These are phyloP conservation scores for Tenthredo amoena DNA, from an alignment of 2,888 invertebrate genomes.

Conservation along the genomic window DNA sequence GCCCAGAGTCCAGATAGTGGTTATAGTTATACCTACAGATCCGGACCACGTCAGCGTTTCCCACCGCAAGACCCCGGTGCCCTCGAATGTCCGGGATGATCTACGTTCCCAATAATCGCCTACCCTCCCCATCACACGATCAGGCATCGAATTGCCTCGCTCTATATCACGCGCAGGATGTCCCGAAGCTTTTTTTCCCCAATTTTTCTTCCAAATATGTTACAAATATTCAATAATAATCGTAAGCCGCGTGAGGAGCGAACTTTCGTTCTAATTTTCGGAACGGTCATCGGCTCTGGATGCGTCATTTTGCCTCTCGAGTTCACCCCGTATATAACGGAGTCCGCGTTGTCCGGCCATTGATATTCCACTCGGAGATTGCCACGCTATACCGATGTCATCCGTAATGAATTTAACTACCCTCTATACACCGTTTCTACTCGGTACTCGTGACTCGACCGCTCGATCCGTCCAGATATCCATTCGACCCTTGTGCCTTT, in stretches of 20 bases:
- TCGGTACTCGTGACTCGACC: conserved; percentile 34
- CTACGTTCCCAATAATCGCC: conserved; percentile 56
- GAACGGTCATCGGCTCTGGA: neutral
- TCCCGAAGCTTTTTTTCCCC: neutral
- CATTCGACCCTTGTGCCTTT: conserved; percentile 6
- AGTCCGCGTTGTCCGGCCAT: conserved; percentile 55
- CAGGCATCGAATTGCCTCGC: conserved; percentile 5
- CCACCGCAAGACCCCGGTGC: conserved; percentile 36
- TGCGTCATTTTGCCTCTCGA: neutral
- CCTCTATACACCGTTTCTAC: conserved; percentile 30
- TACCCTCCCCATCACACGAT: neutral
- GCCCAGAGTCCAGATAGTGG: neutral
- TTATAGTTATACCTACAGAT: neutral
- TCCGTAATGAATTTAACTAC: conserved; percentile 66
- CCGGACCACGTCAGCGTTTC: conserved; percentile 63
- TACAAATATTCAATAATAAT: neutral
- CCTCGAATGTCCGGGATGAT: conserved; percentile 53
- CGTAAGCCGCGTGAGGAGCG: neutral
- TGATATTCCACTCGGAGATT: conserved; percentile 65
- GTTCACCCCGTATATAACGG: neutral
- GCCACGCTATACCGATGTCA: conserved; percentile 60
- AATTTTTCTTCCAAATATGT: neutral
- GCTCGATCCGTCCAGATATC: conserved; percentile 39
- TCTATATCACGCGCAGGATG: neutral
- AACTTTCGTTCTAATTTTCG: neutral